These are phyloP conservation scores for Lasius platythorax DNA, from an alignment of 2,888 invertebrate genomes.

Conservation along the genomic window DNA sequence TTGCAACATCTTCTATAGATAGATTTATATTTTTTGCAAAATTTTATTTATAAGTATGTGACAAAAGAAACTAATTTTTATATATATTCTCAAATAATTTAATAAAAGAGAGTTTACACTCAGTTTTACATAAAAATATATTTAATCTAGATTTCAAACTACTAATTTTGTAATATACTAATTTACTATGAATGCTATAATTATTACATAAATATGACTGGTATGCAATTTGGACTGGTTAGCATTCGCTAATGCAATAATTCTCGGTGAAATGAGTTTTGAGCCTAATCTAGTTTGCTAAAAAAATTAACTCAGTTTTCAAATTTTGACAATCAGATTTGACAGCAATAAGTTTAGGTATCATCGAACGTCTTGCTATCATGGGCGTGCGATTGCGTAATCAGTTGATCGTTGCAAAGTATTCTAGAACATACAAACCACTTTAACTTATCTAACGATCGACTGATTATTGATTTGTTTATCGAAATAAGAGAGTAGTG, in stretches of 20 bases:
- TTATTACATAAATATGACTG: background rate
- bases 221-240: background rate
- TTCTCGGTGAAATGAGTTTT: background rate
- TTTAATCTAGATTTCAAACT: background rate
- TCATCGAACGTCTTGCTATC: slow-evolving; percentile 27
- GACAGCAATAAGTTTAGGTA: background rate
- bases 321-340: slow-evolving; percentile 44
- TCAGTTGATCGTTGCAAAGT: slow-evolving; percentile 57
- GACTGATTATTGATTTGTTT: slow-evolving; percentile 17
- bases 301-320: slow-evolving; percentile 56
- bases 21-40: background rate
- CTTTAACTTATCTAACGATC: slow-evolving; percentile 57
- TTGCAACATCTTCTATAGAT: background rate
- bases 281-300: background rate
- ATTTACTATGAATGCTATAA: background rate
- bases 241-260: background rate
- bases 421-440: slow-evolving; percentile 46
- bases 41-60: background rate
- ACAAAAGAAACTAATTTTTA: background rate
- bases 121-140: background rate
- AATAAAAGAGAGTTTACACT: background rate
- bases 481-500: slow-evolving; percentile 21
- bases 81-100: background rate
- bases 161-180: background rate
- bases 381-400: slow-evolving; percentile 34